Evolutionary conservation across 2,113 vertebrate genomes (phyloP).

Genomic region (Crotalus tigris): DNA sequence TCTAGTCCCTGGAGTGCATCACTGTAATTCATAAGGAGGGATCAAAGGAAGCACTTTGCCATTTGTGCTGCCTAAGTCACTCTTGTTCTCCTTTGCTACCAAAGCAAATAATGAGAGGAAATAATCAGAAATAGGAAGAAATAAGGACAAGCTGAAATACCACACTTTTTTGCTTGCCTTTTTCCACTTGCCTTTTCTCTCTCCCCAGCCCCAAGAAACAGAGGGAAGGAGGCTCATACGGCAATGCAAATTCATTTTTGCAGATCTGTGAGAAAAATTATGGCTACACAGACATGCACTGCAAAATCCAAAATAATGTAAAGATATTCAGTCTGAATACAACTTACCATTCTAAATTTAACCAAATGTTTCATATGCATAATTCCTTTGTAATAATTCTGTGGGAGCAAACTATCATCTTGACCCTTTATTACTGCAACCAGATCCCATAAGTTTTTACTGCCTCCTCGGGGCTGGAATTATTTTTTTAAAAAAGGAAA

Average conservation of each 20-base stretch:
- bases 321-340: not conserved
- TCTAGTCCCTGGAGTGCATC: not conserved
- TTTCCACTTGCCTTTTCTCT: not conserved
- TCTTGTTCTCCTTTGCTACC: not conserved
- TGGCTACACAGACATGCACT: not conserved
- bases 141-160: not conserved
- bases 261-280: not conserved
- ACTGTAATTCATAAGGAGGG: not conserved
- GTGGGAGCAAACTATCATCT: conserved; percentile 92
- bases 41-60: not conserved
- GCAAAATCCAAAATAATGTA: not conserved
- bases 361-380: conserved; percentile 95
- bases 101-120: not conserved
- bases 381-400: conserved; percentile 89
- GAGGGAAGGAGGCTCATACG: not conserved
- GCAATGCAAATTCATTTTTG: not conserved
- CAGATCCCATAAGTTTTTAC: conserved; percentile 93
- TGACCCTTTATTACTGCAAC: conserved; percentile 90
- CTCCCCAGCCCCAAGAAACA: not conserved
- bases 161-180: not conserved
- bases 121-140: not conserved
- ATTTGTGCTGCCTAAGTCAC: not conserved
- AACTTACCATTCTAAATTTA: conserved; percentile 87
- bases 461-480: conserved; percentile 88
- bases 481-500: not conserved